phyloP scores from a whole-genome alignment of 53 echinoderm and acorn worm species.

The Echinometra lucunter region DNA sequence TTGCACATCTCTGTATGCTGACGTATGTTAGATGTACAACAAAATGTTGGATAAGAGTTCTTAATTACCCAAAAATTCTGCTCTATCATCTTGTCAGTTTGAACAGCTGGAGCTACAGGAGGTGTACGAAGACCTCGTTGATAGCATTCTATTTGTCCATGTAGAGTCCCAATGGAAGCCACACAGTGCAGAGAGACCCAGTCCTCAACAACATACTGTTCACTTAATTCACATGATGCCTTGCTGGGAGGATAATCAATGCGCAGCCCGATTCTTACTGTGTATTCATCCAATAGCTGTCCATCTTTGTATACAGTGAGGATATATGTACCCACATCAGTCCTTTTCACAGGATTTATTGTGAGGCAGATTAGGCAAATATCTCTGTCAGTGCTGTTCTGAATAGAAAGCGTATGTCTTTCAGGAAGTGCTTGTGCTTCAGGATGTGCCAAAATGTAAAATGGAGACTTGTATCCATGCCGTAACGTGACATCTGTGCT shows the following conservation, averaged over 20 bases:
- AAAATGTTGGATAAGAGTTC: background rate
- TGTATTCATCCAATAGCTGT: background rate
- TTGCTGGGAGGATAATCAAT: background rate
- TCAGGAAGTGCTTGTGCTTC: background rate
- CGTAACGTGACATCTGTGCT: background rate
- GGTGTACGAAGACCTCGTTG: background rate
- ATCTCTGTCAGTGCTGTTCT: background rate
- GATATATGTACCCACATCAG: background rate
- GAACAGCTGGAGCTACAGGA: background rate
- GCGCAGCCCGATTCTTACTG: background rate
- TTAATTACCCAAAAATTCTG: conserved; percentile 7
- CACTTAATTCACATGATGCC: background rate
- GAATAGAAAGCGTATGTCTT: background rate
- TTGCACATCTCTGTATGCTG: background rate
- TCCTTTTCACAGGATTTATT: background rate
- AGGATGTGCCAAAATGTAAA: background rate
- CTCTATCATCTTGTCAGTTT: background rate
- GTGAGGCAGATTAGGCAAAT: background rate
- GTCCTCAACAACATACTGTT: background rate
- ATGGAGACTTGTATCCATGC: background rate
- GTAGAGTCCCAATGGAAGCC: background rate
- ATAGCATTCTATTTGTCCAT: conserved; percentile 5
- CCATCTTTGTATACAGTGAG: background rate
- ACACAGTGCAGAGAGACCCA: background rate
- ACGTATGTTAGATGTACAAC: background rate